Base-by-base conservation (phyloP, 1,140 invertebrate genomes). In the Neodiprion fabricii region DNA sequence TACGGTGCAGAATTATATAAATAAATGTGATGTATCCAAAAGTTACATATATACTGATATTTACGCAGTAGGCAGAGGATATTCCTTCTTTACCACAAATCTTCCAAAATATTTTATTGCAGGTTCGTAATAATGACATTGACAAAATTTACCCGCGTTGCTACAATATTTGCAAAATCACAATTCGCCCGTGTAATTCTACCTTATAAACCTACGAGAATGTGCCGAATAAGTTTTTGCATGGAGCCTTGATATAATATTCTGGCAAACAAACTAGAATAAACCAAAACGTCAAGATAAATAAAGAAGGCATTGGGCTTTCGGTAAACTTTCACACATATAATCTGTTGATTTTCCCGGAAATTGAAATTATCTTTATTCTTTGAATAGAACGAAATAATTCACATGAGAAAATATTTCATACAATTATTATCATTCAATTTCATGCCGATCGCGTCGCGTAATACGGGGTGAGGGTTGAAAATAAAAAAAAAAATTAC, bases 201-300 rank as follows among this genome's bases (percentile, higher is more conserved):
- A 17, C 4, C 40, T 17, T 49, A 77, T 47, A 71, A 73, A 74
- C 53, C 66, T 12, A 66, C 9, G 21, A 73, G 66, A 73, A 69
- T 73, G 69, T 68, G 66, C 61, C 66, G 69, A 67, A 68, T 50
- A 48, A 73, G 53, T 73, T 73, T 21, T 11, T 14, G 72, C 68
- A 48, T 67, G 68, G 17, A 61, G 66, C 68, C 48, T 66, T 49
- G 49, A 10, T 40, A 7, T 70, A 7, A 14, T 7, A 71, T 49
- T 47, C 65, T 71, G 48, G 65, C 70, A 40, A 40, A 40, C 28
- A 40, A 5, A 40, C 2, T 40, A 40, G 2, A 40, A 40, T 40
- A 40, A 40, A 48, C 65, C 10, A 71, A 71, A 53, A 53, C 12
- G n/a, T 11, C 28, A 53, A 23, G 50, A 53, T 50, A 17, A 48